Conservation (phyloP, 1,140 invertebrate species). For the Rhizoglyphus robini region DNA sequence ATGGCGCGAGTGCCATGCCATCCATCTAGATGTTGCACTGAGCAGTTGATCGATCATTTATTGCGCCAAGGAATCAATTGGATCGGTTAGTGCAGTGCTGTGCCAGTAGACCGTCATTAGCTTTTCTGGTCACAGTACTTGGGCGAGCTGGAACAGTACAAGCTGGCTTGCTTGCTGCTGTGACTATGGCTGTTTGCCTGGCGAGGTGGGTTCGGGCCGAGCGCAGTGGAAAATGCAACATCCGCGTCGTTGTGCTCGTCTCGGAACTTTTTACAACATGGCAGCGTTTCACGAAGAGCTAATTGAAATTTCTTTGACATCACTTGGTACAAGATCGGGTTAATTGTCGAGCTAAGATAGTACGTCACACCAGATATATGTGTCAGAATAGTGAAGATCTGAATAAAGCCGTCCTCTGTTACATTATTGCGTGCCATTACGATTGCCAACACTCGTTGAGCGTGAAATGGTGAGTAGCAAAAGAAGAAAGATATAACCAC, state of each 20-base stretch:
- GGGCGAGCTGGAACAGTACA: too few relatives aligned
- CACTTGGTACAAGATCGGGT: constrained; percentile 53
- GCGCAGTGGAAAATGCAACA: neutral
- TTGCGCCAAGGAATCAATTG: too few relatives aligned
- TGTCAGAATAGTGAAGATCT: constrained; percentile 41
- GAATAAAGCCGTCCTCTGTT: constrained; percentile 42
- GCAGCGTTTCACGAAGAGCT: constrained; percentile 28
- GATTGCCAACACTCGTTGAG: constrained; percentile 41
- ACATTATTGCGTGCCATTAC: constrained; percentile 13
- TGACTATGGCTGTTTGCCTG: too few relatives aligned
- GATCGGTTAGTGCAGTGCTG: too few relatives aligned
- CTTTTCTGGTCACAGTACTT: too few relatives aligned
- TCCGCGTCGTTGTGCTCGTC: neutral
- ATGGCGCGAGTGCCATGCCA: too few relatives aligned
- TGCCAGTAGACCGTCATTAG: too few relatives aligned
- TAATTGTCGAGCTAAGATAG: constrained; percentile 65
- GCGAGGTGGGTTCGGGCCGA: neutral
- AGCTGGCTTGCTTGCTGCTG: too few relatives aligned
- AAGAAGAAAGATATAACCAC: constrained; percentile 85
- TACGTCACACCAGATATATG: constrained; percentile 63
- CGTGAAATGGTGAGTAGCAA: constrained; percentile 87
- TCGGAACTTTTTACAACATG: neutral
- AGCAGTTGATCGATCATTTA: too few relatives aligned
- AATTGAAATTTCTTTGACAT: constrained; percentile 26
- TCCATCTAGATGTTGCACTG: too few relatives aligned